Percentiles rank a stretch among this genome's conserved stretches.
Evolutionary conservation across 2,113 vertebrate genomes (phyloP).

Genomic region (Peromyscus leucopus): DNA sequence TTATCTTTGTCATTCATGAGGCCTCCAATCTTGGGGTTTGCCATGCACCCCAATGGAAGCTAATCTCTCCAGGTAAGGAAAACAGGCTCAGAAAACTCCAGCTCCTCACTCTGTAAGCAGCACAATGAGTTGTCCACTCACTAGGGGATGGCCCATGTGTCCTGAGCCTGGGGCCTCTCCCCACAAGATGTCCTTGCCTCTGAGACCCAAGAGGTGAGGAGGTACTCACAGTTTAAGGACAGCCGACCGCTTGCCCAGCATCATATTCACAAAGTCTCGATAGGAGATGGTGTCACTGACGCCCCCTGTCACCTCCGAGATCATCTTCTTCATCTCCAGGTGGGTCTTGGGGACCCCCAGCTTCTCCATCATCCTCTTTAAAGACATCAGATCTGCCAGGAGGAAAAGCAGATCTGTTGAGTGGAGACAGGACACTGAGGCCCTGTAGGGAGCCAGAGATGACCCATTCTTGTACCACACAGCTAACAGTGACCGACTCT

Average conservation of each 20-base stretch:
- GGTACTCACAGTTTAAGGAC: conserved; percentile 97
- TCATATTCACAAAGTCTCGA: conserved; percentile 97
- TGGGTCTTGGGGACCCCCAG: conserved; percentile 97
- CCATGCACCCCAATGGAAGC: background rate
- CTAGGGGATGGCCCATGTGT: background rate
- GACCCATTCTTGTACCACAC: background rate
- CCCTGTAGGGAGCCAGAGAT: background rate
- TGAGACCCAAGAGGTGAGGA: fast-evolving
- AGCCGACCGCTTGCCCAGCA: conserved; percentile 97
- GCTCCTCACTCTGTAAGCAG: background rate
- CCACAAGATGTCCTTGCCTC: background rate
- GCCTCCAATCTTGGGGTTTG: background rate
- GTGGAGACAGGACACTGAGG: background rate
- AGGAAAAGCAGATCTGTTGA: background rate
- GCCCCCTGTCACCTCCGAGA: conserved; percentile 95
- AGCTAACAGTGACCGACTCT: background rate
- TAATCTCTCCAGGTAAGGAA: background rate
- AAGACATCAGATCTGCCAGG: conserved; percentile 94
- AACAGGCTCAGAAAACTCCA: background rate
- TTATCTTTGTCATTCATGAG: background rate
- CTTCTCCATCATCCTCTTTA: conserved; percentile 99
- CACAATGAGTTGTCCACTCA: background rate
- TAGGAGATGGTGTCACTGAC: conserved; percentile 96
- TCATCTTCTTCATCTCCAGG: conserved; percentile 98
- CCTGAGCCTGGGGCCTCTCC: background rate